Evolutionary conservation across 2,888 invertebrate genomes (phyloP).

Genomic region (Criorhina ranunculi): DNA sequence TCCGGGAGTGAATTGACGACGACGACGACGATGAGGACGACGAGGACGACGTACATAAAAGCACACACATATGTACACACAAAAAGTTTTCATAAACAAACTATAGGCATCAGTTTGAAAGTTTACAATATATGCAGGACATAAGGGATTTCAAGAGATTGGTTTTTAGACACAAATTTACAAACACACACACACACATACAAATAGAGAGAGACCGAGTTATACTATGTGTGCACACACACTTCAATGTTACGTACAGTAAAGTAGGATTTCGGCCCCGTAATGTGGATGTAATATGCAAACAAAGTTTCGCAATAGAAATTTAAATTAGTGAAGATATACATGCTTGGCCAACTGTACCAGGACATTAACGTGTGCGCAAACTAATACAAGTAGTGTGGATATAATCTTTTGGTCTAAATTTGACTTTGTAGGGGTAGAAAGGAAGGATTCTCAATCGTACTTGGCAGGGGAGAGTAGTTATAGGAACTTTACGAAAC

Average conservation of each 20-base stretch:
- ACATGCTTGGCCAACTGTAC: slow-evolving; percentile 56
- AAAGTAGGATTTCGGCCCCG: slow-evolving; percentile 68
- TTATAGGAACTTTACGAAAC: background rate
- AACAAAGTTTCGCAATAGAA: slow-evolving; percentile 76
- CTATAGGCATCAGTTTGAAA: slow-evolving; percentile 77
- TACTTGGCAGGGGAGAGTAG: background rate
- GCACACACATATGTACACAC: slow-evolving; percentile 36
- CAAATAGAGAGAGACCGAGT: slow-evolving; percentile 14
- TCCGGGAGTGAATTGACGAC: slow-evolving; percentile 52
- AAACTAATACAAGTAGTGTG: slow-evolving; percentile 66
- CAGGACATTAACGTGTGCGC: slow-evolving; percentile 60
- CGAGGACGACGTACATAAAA: slow-evolving; percentile 64
- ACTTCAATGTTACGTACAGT: slow-evolving; percentile 52
- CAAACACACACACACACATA: slow-evolving; percentile 19
- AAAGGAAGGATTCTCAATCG: slow-evolving; percentile 2
- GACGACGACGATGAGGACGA: slow-evolving; percentile 42
- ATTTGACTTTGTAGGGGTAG: slow-evolving; percentile 8
- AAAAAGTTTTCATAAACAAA: slow-evolving; percentile 76
- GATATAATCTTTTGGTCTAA: slow-evolving; percentile 54
- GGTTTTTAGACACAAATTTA: slow-evolving; percentile 73
- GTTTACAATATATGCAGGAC: slow-evolving; percentile 77
- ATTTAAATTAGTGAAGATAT: slow-evolving; percentile 75
- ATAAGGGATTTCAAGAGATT: slow-evolving; percentile 76
- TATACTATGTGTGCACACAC: slow-evolving; percentile 60
- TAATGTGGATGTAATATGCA: slow-evolving; percentile 76